These are phyloP conservation scores for Spodoptera frugiperda DNA, from an alignment of 1,140 invertebrate species.

Conservation along the genomic window DNA sequence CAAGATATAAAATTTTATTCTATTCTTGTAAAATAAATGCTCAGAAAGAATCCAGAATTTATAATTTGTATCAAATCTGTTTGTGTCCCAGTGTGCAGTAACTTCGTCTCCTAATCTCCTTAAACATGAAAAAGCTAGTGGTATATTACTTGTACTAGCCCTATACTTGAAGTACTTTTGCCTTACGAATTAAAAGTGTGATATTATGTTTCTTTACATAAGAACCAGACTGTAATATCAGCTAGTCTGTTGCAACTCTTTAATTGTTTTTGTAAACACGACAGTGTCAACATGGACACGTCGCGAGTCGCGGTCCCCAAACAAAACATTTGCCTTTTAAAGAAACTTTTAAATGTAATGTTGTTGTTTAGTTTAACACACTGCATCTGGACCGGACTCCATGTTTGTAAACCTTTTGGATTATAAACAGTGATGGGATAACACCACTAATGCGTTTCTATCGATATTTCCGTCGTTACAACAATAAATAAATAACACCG, in stretches of 20 bases:
- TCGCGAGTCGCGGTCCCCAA: neutral
- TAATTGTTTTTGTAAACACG: constrained; percentile 11
- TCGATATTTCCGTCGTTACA: neutral
- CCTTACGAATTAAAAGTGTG: no score
- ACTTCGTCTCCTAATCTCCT: no score
- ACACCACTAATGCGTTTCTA: neutral
- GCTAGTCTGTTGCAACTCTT: constrained; percentile 6
- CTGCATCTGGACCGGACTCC: constrained; percentile 9
- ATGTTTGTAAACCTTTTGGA: constrained; percentile 27
- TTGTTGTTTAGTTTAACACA: constrained; percentile 41
- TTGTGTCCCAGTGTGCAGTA: no score
- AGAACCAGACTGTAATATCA: neutral
- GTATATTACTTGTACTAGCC: no score
- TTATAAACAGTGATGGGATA: constrained; percentile 31
- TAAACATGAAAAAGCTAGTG: no score
- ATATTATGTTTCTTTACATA: no score
- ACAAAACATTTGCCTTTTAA: constrained; percentile 35
- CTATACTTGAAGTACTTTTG: no score
- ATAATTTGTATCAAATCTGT: no score
- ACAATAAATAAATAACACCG: neutral
- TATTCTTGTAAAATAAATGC: no score
- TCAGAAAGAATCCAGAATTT: no score
- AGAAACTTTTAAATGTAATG: constrained; percentile 32
- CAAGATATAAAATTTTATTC: no score
- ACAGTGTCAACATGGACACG: constrained; percentile 4